Evolutionary conservation across 2,797 vertebrate species (phyloP).

Genomic region (Capromys pilorides): DNA sequence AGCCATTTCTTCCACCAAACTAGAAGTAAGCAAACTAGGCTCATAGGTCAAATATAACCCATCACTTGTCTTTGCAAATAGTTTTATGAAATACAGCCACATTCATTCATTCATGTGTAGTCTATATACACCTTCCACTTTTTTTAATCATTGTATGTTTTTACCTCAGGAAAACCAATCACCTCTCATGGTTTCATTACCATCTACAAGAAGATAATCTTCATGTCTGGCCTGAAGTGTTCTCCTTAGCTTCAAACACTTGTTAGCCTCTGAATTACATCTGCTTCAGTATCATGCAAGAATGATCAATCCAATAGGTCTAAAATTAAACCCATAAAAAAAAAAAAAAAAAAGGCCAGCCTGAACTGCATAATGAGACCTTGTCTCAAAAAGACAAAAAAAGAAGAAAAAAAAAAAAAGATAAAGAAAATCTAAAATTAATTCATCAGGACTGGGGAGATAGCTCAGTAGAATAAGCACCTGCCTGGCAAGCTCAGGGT

Average conservation of each 20-base stretch:
- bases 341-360: not conserved
- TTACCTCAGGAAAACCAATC: not conserved
- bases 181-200: conserved; percentile 35
- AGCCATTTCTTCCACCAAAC: conserved; percentile 23
- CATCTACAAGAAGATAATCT: not conserved
- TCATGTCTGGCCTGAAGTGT: conserved; percentile 21
- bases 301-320: not conserved
- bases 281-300: not conserved
- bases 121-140: not conserved
- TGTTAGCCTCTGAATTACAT: conserved; percentile 7
- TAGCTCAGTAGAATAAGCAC: too few relatives aligned
- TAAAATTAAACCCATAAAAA: not conserved
- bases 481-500: too few relatives aligned
- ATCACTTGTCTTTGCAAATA: not conserved
- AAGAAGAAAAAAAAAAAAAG: too few relatives aligned
- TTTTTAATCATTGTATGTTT: not conserved
- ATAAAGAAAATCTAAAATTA: too few relatives aligned
- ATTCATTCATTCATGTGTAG: not conserved
- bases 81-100: not conserved
- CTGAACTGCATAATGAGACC: too few relatives aligned
- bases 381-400: too few relatives aligned
- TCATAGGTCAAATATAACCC: not conserved
- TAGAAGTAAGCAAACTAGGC: not conserved
- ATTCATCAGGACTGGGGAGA: too few relatives aligned
- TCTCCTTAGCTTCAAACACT: conserved; percentile 30